Percentiles rank a stretch among this genome's conserved stretches.
phyloP scores from a whole-genome alignment of 23 tunicate species.

The Halocynthia aurantium region DNA sequence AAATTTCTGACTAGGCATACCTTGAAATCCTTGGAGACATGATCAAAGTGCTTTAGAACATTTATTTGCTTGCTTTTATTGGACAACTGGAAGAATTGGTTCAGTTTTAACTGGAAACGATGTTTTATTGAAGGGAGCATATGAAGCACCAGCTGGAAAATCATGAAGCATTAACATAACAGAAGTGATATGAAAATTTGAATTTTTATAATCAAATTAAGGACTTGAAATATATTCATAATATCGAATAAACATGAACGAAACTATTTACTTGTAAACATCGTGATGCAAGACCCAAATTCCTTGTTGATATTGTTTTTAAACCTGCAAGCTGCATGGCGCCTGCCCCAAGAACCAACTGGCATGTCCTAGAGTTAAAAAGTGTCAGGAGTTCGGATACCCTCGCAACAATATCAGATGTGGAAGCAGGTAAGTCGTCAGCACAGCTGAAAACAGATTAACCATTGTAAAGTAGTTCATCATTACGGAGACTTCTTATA shows the following conservation, averaged over 20 bases:
- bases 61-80: constrained; percentile 21
- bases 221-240: neutral
- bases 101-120: constrained; percentile 43
- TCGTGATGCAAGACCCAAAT: constrained; percentile 80
- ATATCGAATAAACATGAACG: neutral
- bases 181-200: neutral
- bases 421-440: constrained; percentile 72
- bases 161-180: neutral
- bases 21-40: constrained; percentile 69
- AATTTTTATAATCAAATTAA: neutral
- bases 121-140: constrained; percentile 48
- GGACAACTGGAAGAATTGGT: neutral
- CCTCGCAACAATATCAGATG: constrained; percentile 56
- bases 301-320: constrained; percentile 78
- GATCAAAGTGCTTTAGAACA: constrained; percentile 65
- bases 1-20: constrained; percentile 2
- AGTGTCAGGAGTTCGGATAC: constrained; percentile 72
- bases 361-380: constrained; percentile 87
- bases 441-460: constrained; percentile 38
- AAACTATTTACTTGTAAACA: constrained; percentile 44
- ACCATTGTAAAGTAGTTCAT: neutral
- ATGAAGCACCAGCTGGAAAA: constrained; percentile 49
- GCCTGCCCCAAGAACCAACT: constrained; percentile 82
- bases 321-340: constrained; percentile 75
- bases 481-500: neutral